These are phyloP conservation scores for Agraylea sexmaculata DNA, from an alignment of 1,140 invertebrate genomes.

Conservation along the genomic window DNA sequence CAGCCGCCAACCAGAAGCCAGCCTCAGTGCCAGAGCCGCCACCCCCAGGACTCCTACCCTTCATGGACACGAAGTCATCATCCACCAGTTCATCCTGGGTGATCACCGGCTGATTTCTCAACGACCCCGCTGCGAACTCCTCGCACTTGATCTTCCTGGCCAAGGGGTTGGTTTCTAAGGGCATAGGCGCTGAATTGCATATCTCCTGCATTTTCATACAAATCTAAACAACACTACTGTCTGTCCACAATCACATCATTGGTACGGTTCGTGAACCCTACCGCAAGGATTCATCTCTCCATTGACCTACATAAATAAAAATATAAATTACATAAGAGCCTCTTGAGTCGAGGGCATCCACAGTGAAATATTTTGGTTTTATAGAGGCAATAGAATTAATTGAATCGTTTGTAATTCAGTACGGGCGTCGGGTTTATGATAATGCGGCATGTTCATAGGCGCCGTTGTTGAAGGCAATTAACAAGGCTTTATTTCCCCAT, in stretches of 20 bases:
- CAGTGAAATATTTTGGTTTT: too few relatives aligned
- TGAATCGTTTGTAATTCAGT: too few relatives aligned
- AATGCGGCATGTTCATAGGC: too few relatives aligned
- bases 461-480: too few relatives aligned
- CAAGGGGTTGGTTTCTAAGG: constrained; percentile 37
- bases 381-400: too few relatives aligned
- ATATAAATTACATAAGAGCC: neutral
- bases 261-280: constrained; percentile 27
- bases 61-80: constrained; percentile 36
- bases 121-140: constrained; percentile 32
- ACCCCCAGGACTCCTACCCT: constrained; percentile 29
- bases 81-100: constrained; percentile 37
- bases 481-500: too few relatives aligned
- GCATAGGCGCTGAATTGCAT: constrained; percentile 39
- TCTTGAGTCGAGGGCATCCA: too few relatives aligned
- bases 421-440: too few relatives aligned
- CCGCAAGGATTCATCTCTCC: constrained; percentile 23
- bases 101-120: constrained; percentile 32
- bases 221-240: constrained; percentile 13
- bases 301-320: neutral
- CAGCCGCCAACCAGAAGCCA: constrained; percentile 38
- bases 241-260: constrained; percentile 28
- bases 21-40: constrained; percentile 31
- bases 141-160: constrained; percentile 42
- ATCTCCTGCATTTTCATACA: constrained; percentile 35